phyloP scores from a whole-genome alignment of 1,140 invertebrate species.

The Stegodyphus dumicola region DNA sequence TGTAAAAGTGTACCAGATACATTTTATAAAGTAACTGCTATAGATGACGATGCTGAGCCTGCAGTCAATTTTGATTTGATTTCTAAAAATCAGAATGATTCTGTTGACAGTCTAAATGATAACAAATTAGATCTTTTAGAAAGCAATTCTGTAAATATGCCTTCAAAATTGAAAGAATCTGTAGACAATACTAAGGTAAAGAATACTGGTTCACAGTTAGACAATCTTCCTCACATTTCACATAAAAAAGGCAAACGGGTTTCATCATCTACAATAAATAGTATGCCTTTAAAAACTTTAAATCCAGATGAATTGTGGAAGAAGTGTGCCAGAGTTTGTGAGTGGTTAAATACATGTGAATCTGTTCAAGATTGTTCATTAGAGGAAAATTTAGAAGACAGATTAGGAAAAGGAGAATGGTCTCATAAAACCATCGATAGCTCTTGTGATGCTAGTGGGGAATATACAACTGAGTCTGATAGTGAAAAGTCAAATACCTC shows the following conservation, averaged over 20 bases:
- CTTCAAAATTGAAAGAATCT: background rate
- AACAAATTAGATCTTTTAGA: background rate
- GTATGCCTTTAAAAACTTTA: background rate
- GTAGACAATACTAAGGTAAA: background rate
- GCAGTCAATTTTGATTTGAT: background rate
- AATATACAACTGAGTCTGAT: slow-evolving; percentile 79
- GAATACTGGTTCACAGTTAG: background rate
- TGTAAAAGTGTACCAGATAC: slow-evolving; percentile 21
- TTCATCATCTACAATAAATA: background rate
- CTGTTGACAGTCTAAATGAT: background rate
- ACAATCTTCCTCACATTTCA: background rate
- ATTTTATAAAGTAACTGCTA: slow-evolving; percentile 52
- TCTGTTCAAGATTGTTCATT: slow-evolving; percentile 11
- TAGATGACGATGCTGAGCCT: slow-evolving; percentile 37
- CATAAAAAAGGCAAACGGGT: background rate
- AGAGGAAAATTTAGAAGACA: slow-evolving; percentile 1
- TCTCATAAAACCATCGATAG: slow-evolving; percentile 69
- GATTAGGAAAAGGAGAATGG: background rate
- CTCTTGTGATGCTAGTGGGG: slow-evolving; percentile 87
- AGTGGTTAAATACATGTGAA: slow-evolving; percentile 54
- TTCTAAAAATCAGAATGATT: no score
- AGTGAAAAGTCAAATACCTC: slow-evolving; percentile 81
- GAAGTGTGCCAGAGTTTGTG: slow-evolving; percentile 21
- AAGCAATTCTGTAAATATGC: background rate
- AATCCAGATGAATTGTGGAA: slow-evolving; percentile 15